Base-by-base conservation (phyloP, 1,140 invertebrate genomes). In the Rhizoglyphus robini region DNA sequence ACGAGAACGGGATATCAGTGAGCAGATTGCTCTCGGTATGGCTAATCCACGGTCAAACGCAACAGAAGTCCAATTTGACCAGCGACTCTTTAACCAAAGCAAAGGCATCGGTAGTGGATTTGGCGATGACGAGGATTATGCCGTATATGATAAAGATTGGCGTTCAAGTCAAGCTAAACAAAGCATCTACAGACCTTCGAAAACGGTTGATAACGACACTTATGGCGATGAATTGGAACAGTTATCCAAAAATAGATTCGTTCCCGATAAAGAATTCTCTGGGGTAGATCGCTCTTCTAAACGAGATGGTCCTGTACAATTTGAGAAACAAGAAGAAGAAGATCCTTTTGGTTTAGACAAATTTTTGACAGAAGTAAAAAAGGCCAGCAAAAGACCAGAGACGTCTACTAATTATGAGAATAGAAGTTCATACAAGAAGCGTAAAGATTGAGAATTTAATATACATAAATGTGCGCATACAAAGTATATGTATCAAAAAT, bases 341-440 rank as follows among this genome's bases (percentile, higher is more conserved):
- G 94, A 98, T 88, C 91, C 92, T 57, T 99, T 98, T 76, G 93
- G 93, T 79, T 79, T 98, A 70, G 91, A 94, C 83, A 88, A 94
- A 75, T 96, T 99, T 82, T 90, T 99, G 80, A 90, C 88, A 69
- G 88, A 94, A 76, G 94, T 92, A 59, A 97, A 98, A 75, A 83
- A 86, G 65, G 90, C 87, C 0, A 71, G 67, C 46, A 72, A 72
- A 32, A 47, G 70, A 46, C 61, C 70, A 11, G 61, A 67, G 58
- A 49, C 27, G n/a, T 60, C 25, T 13, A 5, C 65, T 2, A 63
- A 25, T 20, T 63, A 63, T 30, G 64, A 65, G 20, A 62, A 62
- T 36, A 25, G 51, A 59, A 60, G 32, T 47, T 25, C 36, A 25
- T 62, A 65, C 32, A 65, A 65, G 27, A 31, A 47, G 34, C 13